phyloP scores from a whole-genome alignment of 2,888 invertebrate genomes.

The Sycophila texana region DNA sequence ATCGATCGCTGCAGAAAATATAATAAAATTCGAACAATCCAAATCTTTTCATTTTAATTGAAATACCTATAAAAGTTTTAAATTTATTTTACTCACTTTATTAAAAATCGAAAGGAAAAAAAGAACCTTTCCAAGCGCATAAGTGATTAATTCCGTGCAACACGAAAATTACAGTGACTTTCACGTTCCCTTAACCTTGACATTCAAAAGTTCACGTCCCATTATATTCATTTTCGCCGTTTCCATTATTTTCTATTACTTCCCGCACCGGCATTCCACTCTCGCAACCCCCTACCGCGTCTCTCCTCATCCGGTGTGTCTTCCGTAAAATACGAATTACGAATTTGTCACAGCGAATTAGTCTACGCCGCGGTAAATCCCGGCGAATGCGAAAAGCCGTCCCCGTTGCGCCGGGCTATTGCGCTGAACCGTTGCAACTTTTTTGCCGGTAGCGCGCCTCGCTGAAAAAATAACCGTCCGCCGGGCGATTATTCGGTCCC shows the following conservation, averaged over 20 bases:
- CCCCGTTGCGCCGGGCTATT: too few relatives aligned
- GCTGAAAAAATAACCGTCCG: neutral
- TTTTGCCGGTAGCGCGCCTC: too few relatives aligned
- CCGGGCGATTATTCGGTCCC: slow-evolving; percentile 22
- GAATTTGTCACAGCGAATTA: slow-evolving; percentile 48
- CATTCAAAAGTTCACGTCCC: neutral
- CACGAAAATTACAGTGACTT: neutral
- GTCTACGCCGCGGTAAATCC: neutral
- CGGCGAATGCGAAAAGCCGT: too few relatives aligned
- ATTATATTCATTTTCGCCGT: neutral
- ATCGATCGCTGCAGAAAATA: too few relatives aligned
- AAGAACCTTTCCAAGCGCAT: slow-evolving; percentile 26
- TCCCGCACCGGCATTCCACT: neutral
- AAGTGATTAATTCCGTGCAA: neutral
- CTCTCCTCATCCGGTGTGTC: neutral
- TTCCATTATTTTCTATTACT: slow-evolving; percentile 47
- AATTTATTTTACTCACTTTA: neutral
- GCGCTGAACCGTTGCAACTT: too few relatives aligned
- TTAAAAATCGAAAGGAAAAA: slow-evolving; percentile 5
- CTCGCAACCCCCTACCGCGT: neutral
- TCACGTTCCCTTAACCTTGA: neutral
- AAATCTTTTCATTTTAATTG: too few relatives aligned
- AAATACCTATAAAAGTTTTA: neutral
- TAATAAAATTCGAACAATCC: too few relatives aligned
- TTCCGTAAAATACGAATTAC: slow-evolving; percentile 34